Evolutionary conservation across 2,797 vertebrate genomes (phyloP), one percentile per base, ranked within the genome.

Genomic region (Leptatherina wallacei): DNA sequence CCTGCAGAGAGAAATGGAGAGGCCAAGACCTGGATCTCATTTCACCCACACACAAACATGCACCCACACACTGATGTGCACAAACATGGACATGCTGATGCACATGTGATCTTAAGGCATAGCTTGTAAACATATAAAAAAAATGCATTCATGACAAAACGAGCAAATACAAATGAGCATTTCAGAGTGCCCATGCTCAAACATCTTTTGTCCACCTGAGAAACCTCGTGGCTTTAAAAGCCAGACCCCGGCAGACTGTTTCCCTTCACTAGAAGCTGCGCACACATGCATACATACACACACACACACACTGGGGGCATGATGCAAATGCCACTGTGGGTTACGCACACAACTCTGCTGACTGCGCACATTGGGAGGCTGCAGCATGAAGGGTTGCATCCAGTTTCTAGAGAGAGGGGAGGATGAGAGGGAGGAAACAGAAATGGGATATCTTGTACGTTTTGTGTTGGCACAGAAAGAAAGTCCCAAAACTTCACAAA

Each of bases 1-100:
- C 88, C 90, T 92, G 88, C 83, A 81, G 88, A 92, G 86, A 93
- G 92, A 93, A 92, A 94, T 91, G 74, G 87, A 92, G 90, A 93
- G 92, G 91, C 91, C 82, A 13, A 73, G 91, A 91, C 89, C 88
- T 76, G 78, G 92, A 89, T 93, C 88, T 93, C 80, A 92, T 94
- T 94, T 91, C 92, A 88, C 79, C 68, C 82, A 69, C 73, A 77
- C 73, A 65, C 72, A 76, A 64, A 73, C 61, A 57, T 52, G 55
- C 35, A 62, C 30, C 51, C 55, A 29, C 75, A 60, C 40, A 60
- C 54, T 11, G 44, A 70, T 32, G 29, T 52, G 32, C 20, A 38
- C 51, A 63, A 38, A 51, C 57, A 13, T 29, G 20, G 27, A 54
- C 30, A 62, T 22, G 16, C 24, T 47, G 29, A 62, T 62, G 40